Evolutionary conservation across 1,140 invertebrate species (phyloP).

Genomic region (Archegozetes longisetosus): DNA sequence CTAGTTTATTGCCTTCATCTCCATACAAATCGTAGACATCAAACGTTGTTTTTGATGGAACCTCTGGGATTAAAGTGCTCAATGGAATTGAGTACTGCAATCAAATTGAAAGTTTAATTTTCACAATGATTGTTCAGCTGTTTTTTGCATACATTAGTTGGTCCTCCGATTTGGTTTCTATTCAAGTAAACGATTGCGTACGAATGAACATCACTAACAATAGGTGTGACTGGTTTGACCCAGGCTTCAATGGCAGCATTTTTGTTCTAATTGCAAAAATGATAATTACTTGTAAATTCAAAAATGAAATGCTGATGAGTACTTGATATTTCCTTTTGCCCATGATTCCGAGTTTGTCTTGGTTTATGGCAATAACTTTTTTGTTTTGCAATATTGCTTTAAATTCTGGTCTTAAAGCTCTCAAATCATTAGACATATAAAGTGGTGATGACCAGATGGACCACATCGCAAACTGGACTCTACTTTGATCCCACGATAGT

Average conservation of each 20-base stretch:
- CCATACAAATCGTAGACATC: conserved; percentile 71
- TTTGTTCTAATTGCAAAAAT: no score
- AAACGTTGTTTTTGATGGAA: no score
- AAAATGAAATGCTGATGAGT: not conserved
- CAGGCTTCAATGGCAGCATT: no score
- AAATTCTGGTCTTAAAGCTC: conserved; percentile 71
- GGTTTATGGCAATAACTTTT: conserved; percentile 86
- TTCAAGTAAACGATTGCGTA: no score
- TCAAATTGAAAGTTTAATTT: no score
- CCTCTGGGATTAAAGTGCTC: no score
- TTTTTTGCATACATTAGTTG: no score
- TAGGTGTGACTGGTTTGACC: no score
- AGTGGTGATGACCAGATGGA: conserved; percentile 87
- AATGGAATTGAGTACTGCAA: no score
- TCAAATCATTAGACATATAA: conserved; percentile 87
- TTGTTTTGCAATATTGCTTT: conserved; percentile 84
- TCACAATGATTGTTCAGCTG: no score
- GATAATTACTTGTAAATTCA: not conserved
- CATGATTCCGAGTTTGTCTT: conserved; percentile 82
- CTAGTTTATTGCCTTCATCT: conserved; percentile 58
- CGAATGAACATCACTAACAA: no score
- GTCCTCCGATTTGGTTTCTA: no score
- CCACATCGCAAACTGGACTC: conserved; percentile 96
- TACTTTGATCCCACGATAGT: conserved; percentile 82
- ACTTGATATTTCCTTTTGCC: conserved; percentile 41